These are phyloP conservation scores for Micronisus gabar DNA, from an alignment of 2,113 vertebrate genomes.

Conservation along the genomic window DNA sequence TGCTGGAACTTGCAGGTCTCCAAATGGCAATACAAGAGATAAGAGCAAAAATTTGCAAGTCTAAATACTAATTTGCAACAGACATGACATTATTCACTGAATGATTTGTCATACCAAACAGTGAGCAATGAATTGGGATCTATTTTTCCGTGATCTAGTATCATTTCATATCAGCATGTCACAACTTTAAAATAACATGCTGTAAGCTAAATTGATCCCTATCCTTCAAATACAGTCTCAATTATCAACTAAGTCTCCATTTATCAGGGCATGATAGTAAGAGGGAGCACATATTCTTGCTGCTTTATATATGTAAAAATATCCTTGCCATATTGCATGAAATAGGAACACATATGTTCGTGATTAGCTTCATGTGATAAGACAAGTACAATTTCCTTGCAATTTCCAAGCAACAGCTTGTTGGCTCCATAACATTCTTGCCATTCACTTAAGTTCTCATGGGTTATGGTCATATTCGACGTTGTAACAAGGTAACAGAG, in stretches of 20 bases:
- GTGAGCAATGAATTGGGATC: neutral
- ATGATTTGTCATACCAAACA: neutral
- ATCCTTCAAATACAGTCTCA: neutral
- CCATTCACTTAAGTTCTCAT: neutral
- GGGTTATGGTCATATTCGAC: neutral
- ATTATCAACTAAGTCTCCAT: neutral
- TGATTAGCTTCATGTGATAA: neutral
- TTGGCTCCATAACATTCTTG: neutral
- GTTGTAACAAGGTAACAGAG: neutral
- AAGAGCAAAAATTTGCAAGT: slow-evolving; percentile 18
- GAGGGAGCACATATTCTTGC: neutral
- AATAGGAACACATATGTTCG: neutral
- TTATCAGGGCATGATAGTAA: neutral
- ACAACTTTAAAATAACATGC: neutral
- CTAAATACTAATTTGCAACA: neutral
- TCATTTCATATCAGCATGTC: neutral
- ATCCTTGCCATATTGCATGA: neutral
- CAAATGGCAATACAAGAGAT: slow-evolving; percentile 8
- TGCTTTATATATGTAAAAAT: neutral
- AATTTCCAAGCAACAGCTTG: neutral
- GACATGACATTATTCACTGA: neutral
- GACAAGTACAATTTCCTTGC: neutral
- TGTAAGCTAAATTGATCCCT: neutral
- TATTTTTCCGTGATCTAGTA: neutral
- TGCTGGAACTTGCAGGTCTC: slow-evolving; percentile 20